Conservation (phyloP, 2,888 invertebrate species). For the Aphodius granarius region DNA sequence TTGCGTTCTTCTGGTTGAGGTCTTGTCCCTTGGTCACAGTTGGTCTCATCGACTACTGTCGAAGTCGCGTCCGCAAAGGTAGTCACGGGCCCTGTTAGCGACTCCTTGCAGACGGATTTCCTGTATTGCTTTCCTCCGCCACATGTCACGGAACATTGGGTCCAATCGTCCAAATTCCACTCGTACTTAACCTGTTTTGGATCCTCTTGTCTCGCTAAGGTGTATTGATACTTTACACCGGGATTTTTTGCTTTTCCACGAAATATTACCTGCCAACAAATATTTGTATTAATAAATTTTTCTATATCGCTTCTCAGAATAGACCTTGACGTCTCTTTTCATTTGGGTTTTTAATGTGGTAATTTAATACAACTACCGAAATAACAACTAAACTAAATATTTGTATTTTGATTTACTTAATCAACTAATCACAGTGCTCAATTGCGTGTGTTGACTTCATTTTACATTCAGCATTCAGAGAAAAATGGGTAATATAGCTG, state of each 20-base stretch:
- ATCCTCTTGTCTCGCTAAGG: constrained; percentile 65
- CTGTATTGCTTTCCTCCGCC: constrained; percentile 73
- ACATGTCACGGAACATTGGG: constrained; percentile 75
- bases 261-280: constrained; percentile 64
- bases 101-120: constrained; percentile 55
- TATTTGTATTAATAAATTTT: constrained; percentile 5
- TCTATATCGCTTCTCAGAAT: no score
- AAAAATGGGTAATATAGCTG: no score
- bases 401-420: neutral
- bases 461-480: no score
- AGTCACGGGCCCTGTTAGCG: constrained; percentile 50
- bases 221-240: constrained; percentile 84
- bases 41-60: constrained; percentile 48
- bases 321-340: no score
- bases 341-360: no score
- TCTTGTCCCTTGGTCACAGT: constrained; percentile 52
- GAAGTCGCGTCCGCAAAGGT: constrained; percentile 51
- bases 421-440: no score
- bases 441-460: no score
- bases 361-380: no score
- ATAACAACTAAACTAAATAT: neutral
- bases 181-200: constrained; percentile 62
- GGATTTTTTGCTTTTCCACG: constrained; percentile 75
- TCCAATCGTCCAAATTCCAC: constrained; percentile 83
- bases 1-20: constrained; percentile 64